phyloP scores from a whole-genome alignment of 2,113 vertebrate genomes.

The Tragelaphus buxtoni region DNA sequence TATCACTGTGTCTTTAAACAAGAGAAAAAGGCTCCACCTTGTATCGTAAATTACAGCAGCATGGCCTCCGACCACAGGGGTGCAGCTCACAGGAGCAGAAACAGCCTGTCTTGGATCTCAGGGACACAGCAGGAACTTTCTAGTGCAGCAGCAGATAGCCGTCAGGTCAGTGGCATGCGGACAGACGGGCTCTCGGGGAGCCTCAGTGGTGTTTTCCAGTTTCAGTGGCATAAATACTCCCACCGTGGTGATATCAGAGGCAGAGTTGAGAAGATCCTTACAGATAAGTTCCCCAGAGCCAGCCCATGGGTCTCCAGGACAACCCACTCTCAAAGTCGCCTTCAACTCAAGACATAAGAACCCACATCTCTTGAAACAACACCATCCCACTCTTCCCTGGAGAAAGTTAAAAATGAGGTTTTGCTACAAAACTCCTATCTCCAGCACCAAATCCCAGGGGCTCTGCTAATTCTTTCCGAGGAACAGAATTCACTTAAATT shows the following conservation, averaged over 20 bases:
- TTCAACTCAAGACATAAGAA: slow-evolving; percentile 14
- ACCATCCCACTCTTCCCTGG: neutral
- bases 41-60: neutral
- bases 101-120: neutral
- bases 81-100: neutral
- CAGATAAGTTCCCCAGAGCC: neutral
- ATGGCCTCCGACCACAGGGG: neutral
- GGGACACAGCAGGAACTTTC: slow-evolving; percentile 44
- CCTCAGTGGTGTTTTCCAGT: neutral
- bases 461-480: neutral
- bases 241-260: accelerated
- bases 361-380: slow-evolving; percentile 41
- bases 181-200: neutral
- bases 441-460: neutral
- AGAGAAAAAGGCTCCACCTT: neutral
- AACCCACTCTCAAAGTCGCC: neutral
- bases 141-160: neutral
- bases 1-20: neutral
- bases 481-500: neutral
- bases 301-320: accelerated
- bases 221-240: neutral
- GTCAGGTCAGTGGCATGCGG: accelerated
- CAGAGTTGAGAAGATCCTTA: accelerated
- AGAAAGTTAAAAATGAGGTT: neutral
- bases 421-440: neutral